Evolutionary conservation across 2,888 invertebrate genomes (phyloP).

Genomic region (Brenthis ino): DNA sequence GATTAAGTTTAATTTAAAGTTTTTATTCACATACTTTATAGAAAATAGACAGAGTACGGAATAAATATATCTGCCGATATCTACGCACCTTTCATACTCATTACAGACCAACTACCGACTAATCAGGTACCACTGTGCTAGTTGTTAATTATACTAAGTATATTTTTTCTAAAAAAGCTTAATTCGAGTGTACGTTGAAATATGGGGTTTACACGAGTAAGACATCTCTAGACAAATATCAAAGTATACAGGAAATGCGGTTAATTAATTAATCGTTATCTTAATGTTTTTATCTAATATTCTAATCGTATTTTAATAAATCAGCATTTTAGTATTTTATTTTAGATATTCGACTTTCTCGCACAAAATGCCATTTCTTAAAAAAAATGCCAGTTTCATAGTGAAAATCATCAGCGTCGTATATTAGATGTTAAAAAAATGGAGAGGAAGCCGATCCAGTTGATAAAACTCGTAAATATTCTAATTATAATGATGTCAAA

Average conservation of each 20-base stretch:
- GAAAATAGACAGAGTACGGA: too few relatives aligned
- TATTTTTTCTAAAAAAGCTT: too few relatives aligned
- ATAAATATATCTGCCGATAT: too few relatives aligned
- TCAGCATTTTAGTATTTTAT: slow-evolving; percentile 2
- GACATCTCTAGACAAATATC: not conserved
- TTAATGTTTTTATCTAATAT: slow-evolving; percentile 16
- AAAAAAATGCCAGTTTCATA: not conserved
- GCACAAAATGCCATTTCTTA: not conserved
- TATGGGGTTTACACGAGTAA: not conserved
- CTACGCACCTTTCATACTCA: too few relatives aligned
- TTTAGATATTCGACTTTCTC: slow-evolving; percentile 6
- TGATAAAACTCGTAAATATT: too few relatives aligned
- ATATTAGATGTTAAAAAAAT: not conserved
- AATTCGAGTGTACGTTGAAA: not conserved
- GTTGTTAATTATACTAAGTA: too few relatives aligned
- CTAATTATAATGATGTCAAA: too few relatives aligned
- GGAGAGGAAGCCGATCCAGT: too few relatives aligned
- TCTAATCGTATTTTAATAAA: slow-evolving; percentile 7
- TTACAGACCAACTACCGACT: too few relatives aligned
- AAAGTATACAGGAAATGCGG: slow-evolving; percentile 9
- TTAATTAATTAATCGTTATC: slow-evolving; percentile 11
- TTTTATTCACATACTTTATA: too few relatives aligned
- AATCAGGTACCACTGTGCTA: too few relatives aligned
- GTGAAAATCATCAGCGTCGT: not conserved
- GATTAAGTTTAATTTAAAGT: too few relatives aligned